Percentiles rank a stretch among this genome's conserved stretches.
These are phyloP conservation scores for Oncorhynchus clarkii DNA, from an alignment of 2,113 vertebrate genomes.

Conservation along the genomic window DNA sequence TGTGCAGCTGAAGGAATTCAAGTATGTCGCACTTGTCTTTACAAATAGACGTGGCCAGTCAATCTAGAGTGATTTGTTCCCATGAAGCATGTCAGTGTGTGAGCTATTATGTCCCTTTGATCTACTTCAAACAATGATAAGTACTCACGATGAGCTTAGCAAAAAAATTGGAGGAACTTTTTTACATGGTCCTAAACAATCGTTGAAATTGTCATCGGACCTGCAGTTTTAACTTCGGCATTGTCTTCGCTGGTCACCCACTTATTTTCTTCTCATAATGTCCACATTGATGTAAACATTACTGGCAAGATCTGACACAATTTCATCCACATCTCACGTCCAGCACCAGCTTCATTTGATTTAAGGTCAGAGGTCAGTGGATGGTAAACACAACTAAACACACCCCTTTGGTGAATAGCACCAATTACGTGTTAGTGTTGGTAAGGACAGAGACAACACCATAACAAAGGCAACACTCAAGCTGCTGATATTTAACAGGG, in stretches of 20 bases:
- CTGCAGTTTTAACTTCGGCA: neutral
- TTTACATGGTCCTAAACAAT: conserved; percentile 24
- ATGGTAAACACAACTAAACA: too few relatives aligned
- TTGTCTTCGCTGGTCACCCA: neutral
- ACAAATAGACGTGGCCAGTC: conserved; percentile 61
- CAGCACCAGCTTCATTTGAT: too few relatives aligned
- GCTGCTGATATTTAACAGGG: neutral
- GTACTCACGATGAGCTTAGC: conserved; percentile 45
- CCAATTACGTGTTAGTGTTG: conserved; percentile 6
- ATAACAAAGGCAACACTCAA: conserved; percentile 22
- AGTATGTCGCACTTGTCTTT: conserved; percentile 60
- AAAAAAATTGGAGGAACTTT: conserved; percentile 38
- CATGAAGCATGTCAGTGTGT: conserved; percentile 44
- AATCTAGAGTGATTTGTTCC: conserved; percentile 57
- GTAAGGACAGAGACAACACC: too few relatives aligned
- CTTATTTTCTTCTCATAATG: neutral
- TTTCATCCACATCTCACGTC: too few relatives aligned
- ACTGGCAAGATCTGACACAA: too few relatives aligned
- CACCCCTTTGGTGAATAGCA: too few relatives aligned
- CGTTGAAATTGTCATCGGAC: conserved; percentile 34
- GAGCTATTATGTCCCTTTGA: conserved; percentile 52
- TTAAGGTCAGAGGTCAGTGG: too few relatives aligned
- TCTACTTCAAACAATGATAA: conserved; percentile 52
- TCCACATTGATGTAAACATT: neutral
- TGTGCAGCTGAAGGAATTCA: conserved; percentile 61